phyloP scores from a whole-genome alignment of 2,888 invertebrate genomes.

The Doris montereyensis region DNA sequence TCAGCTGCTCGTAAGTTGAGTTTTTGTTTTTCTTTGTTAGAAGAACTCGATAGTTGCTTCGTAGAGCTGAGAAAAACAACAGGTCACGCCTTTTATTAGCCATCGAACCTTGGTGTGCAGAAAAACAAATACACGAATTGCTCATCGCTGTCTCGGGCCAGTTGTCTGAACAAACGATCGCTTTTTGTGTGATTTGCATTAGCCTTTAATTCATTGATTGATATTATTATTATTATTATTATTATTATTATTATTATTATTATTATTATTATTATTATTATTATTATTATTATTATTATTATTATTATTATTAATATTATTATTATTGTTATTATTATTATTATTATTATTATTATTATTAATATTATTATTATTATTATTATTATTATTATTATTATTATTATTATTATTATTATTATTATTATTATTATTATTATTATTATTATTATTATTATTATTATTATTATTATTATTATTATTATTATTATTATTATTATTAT shows the following conservation, averaged over 20 bases:
- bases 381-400: not conserved
- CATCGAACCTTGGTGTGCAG: too few species aligned
- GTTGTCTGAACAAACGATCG: too few species aligned
- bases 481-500: not conserved
- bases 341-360: slow-evolving; percentile 21
- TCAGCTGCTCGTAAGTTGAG: too few species aligned
- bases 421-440: not conserved
- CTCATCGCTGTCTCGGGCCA: too few species aligned
- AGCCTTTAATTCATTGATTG: too few species aligned
- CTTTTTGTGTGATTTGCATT: too few species aligned
- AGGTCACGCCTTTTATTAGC: too few species aligned
- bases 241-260: not conserved
- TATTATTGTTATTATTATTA: slow-evolving; percentile 45
- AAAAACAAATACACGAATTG: too few species aligned
- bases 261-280: not conserved
- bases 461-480: not conserved
- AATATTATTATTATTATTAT: not conserved
- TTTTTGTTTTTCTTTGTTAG: too few species aligned
- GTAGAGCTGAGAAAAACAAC: too few species aligned
- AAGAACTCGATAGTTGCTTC: too few species aligned
- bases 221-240: not conserved
- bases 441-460: not conserved
- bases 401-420: not conserved
- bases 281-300: not conserved
- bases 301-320: not conserved